A percentile compares a stretch with the other conserved stretches of the same genome.
These are phyloP conservation scores for Hoplias malabaricus DNA, from an alignment of 2,113 vertebrate species.

Conservation along the genomic window DNA sequence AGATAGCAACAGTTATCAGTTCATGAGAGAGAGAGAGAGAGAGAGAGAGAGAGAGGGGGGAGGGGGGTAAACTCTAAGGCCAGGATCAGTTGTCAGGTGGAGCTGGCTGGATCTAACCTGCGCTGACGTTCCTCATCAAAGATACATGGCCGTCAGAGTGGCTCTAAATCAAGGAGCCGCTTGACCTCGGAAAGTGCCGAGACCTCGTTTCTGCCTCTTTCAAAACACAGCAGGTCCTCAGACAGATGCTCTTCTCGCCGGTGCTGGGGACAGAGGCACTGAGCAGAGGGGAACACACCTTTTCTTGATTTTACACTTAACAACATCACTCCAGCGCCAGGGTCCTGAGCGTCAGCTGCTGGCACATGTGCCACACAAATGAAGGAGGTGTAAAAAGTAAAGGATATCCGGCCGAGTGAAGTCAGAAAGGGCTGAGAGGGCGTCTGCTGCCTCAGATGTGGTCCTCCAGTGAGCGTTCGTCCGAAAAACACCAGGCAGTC, in stretches of 20 bases:
- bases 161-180: slow-evolving; percentile 61
- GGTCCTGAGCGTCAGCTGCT: slow-evolving; percentile 29
- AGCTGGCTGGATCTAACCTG: slow-evolving; percentile 60
- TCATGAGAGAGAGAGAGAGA: not conserved
- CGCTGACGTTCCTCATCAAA: slow-evolving; percentile 69
- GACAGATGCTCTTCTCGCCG: not conserved
- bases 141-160: slow-evolving; percentile 65
- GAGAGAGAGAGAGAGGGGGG: not conserved
- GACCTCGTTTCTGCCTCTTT: slow-evolving; percentile 41
- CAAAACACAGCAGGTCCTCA: not conserved
- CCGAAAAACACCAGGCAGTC: slow-evolving; percentile 12
- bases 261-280: slow-evolving; percentile 29
- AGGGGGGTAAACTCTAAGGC: slow-evolving; percentile 28
- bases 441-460: slow-evolving; percentile 41
- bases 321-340: slow-evolving; percentile 1
- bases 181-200: slow-evolving; percentile 48
- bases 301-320: slow-evolving; percentile 24
- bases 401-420: slow-evolving; percentile 68
- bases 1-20: not conserved
- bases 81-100: slow-evolving; percentile 55
- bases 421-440: slow-evolving; percentile 35
- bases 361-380: slow-evolving; percentile 71
- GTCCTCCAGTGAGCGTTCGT: slow-evolving; percentile 19
- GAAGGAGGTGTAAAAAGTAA: slow-evolving; percentile 68
- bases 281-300: slow-evolving; percentile 26